phyloP scores from a whole-genome alignment of 2,888 invertebrate genomes.

The Drosophila merina region DNA sequence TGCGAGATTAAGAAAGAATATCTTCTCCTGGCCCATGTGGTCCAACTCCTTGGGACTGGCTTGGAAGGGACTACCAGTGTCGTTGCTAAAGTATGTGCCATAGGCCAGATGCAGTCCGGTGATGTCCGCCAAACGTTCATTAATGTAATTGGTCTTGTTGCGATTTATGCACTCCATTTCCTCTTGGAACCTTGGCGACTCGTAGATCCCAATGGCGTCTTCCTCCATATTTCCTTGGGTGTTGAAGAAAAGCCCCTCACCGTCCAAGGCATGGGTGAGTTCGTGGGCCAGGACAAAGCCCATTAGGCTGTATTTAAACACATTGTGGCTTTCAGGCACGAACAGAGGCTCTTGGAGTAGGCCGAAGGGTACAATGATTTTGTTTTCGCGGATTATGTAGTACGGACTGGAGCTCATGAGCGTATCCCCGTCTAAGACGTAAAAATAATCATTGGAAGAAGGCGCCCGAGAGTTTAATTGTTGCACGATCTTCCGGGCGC shows the following conservation, averaged over 20 bases:
- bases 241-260: slow-evolving; percentile 54
- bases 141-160: slow-evolving; percentile 54
- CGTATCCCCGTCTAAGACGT: slow-evolving; percentile 26
- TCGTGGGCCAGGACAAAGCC: slow-evolving; percentile 80
- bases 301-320: slow-evolving; percentile 67
- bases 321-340: slow-evolving; percentile 51
- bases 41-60: slow-evolving; percentile 41
- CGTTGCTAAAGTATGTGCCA: slow-evolving; percentile 55
- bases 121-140: slow-evolving; percentile 78
- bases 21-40: slow-evolving; percentile 37
- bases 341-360: slow-evolving; percentile 65
- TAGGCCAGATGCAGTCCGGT: slow-evolving; percentile 73
- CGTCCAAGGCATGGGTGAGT: slow-evolving; percentile 75
- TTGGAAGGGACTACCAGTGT: neutral
- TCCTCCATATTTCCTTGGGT: slow-evolving; percentile 52
- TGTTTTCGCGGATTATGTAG: slow-evolving; percentile 67
- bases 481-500: slow-evolving; percentile 26
- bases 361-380: slow-evolving; percentile 74
- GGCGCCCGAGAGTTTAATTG: slow-evolving; percentile 18
- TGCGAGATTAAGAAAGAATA: slow-evolving; percentile 77
- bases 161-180: slow-evolving; percentile 50
- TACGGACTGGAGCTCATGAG: slow-evolving; percentile 63
- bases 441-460: slow-evolving; percentile 26
- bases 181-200: slow-evolving; percentile 13
- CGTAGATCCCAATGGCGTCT: slow-evolving; percentile 31